Base-by-base conservation (phyloP, 2,113 vertebrate species). In the Malurus elegans region DNA sequence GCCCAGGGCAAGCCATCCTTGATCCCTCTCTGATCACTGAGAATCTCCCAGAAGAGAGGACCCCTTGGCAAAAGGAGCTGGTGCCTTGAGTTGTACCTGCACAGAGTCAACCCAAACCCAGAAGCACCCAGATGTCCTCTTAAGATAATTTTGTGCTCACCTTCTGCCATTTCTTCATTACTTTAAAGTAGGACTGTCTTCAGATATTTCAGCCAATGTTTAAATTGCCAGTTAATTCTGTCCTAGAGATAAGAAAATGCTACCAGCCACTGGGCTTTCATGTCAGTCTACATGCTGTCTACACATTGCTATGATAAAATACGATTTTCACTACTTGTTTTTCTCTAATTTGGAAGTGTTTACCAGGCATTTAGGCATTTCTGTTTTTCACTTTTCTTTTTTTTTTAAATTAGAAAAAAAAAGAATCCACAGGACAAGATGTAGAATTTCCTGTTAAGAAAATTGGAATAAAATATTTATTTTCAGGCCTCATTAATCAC, bases 361-460 rank as follows among this genome's bases (percentile, higher is more conserved):
- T 88, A 40, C 56, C 26, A 73, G 58, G 20, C 2, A 32, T 79
- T 67, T 64, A 26, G 58, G 29, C 7, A 45, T 81, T 84, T 69
- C 11, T 44, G 6, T 61, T 88, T 69, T 40, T 16, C 3, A 42
- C 3, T 18, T 44, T 47, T 50, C 17, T 61, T 67, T 73, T 44
- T n/a, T 73, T 61, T 67, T 73, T 44, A 31, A 51, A 34, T 36
- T 19, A 2, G n/a, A 69, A 44, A 69, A 36, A 57, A 34, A 40
- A 60, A 80, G 24, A 61, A 73, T 31, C 19, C 29, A 36, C 31
- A 48, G 29, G 61, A 79, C 65, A 79, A 85, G 16, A 79, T 42
- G 15, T 36, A 87, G 86, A 51, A 71, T 86, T 92, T 93, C 76
- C 79, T 86, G 60, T 78, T 86, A 76, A 62, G 91, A 92, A 93